A percentile compares a stretch with the other conserved stretches of the same genome.
These are phyloP conservation scores for Seladonia tumulorum DNA, from an alignment of 2,888 invertebrate species.

Conservation along the genomic window DNA sequence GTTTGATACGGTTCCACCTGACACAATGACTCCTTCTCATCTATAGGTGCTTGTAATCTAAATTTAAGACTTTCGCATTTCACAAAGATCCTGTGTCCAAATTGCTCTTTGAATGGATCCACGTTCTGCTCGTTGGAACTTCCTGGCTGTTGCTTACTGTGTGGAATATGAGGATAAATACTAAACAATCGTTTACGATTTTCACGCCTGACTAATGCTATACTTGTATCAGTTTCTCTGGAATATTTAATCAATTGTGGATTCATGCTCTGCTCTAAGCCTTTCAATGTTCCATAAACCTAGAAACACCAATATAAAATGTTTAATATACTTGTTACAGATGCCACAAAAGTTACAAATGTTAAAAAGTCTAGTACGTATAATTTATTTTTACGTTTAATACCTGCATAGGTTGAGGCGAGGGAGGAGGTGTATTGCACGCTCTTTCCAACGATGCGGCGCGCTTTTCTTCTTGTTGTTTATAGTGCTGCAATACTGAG, in stretches of 20 bases:
- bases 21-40: conserved; percentile 90
- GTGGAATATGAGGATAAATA: conserved; percentile 87
- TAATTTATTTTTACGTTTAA: conserved; percentile 14
- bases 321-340: not conserved
- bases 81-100: conserved; percentile 93
- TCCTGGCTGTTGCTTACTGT: conserved; percentile 74
- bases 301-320: conserved; percentile 44
- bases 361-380: not conserved
- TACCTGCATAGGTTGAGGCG: conserved; percentile 86
- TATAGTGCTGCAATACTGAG: conserved; percentile 93
- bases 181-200: conserved; percentile 92
- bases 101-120: conserved; percentile 94
- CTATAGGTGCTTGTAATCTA: conserved; percentile 92
- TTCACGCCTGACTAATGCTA: conserved; percentile 92
- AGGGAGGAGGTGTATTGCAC: conserved; percentile 86
- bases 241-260: conserved; percentile 96
- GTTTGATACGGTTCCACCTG: conserved; percentile 98
- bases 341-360: not conserved
- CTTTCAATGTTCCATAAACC: conserved; percentile 93
- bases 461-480: conserved; percentile 92
- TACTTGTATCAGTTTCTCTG: conserved; percentile 94
- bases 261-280: conserved; percentile 96
- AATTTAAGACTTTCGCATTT: conserved; percentile 94
- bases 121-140: conserved; percentile 85
- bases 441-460: conserved; percentile 88